Evolutionary conservation across 2,113 vertebrate species (phyloP).

Genomic region (Gadus chalcogrammus): DNA sequence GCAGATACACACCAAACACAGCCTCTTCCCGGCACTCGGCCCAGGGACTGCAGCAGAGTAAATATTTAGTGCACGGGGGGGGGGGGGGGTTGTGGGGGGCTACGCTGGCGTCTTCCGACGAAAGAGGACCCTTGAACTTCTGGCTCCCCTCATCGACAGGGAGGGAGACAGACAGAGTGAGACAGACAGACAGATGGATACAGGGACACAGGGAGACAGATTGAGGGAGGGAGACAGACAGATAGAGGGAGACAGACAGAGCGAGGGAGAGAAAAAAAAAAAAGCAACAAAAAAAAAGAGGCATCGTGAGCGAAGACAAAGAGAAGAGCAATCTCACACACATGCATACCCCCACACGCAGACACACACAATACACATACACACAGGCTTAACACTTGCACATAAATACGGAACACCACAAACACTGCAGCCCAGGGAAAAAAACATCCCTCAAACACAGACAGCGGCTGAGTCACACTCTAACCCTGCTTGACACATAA

Average conservation of each 20-base stretch:
- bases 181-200: neutral
- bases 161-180: neutral
- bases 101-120: conserved; percentile 39
- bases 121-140: conserved; percentile 58
- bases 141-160: conserved; percentile 10
- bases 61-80: conserved; percentile 68
- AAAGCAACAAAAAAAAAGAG: neutral
- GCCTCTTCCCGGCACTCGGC: conserved; percentile 42
- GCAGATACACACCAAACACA: conserved; percentile 23
- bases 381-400: conserved; percentile 16
- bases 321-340: too few species aligned
- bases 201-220: neutral
- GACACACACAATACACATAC: too few species aligned
- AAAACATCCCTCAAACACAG: neutral
- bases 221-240: neutral
- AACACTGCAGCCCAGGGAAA: neutral
- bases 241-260: neutral
- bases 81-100: conserved; percentile 32
- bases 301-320: too few species aligned
- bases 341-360: too few species aligned
- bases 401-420: conserved; percentile 20
- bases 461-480: neutral
- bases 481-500: neutral
- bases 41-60: conserved; percentile 57
- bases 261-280: too few species aligned